Evolutionary conservation across 2,888 invertebrate species (phyloP).

Genomic region (Dryobota labecula): DNA sequence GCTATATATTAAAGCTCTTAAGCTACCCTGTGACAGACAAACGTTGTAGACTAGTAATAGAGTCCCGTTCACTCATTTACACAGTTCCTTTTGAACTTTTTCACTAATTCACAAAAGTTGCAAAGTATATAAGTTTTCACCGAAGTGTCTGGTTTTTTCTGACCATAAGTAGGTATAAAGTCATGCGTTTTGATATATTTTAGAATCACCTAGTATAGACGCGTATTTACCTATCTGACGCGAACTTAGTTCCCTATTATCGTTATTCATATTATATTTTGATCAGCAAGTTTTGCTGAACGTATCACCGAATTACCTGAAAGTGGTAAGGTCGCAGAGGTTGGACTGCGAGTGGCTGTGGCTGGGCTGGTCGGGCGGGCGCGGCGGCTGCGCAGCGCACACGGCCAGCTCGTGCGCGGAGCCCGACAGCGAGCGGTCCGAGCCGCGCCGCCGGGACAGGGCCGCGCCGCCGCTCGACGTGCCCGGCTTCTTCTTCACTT

Average conservation of each 20-base stretch:
- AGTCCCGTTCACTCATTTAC: neutral
- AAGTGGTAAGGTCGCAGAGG: conserved; percentile 94
- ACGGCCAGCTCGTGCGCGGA: conserved; percentile 95
- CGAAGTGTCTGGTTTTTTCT: neutral
- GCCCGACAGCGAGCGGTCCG: conserved; percentile 95
- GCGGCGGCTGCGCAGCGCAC: conserved; percentile 91
- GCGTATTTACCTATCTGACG: neutral
- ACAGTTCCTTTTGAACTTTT: neutral
- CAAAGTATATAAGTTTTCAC: neutral
- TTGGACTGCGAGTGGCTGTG: conserved; percentile 95
- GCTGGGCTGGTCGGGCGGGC: conserved; percentile 94
- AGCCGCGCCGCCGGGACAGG: conserved; percentile 93
- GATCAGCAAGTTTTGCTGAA: neutral
- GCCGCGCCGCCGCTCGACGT: conserved; percentile 82
- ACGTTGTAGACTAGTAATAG: neutral
- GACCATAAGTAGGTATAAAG: neutral
- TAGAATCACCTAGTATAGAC: neutral
- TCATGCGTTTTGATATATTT: neutral
- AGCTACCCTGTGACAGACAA: neutral
- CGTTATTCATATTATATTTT: neutral
- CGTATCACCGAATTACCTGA: conserved; percentile 91
- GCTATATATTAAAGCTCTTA: neutral
- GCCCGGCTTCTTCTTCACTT: conserved; percentile 95
- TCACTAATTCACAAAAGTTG: neutral
- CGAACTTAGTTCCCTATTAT: neutral